phyloP scores from a whole-genome alignment of 2,888 invertebrate genomes.

The Sisyra terminalis region DNA sequence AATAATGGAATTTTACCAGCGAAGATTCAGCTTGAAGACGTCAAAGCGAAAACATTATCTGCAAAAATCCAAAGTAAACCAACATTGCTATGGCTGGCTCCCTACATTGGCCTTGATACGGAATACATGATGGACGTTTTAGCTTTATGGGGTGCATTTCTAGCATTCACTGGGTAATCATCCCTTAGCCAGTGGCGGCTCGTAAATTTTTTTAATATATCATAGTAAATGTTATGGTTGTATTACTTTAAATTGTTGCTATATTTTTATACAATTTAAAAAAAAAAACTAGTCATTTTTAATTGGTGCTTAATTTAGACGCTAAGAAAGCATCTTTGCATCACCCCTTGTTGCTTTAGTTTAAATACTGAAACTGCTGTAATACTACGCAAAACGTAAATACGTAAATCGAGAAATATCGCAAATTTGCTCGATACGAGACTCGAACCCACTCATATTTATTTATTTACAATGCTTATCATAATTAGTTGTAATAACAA shows the following conservation, averaged over 20 bases:
- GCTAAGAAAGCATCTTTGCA: too few species aligned
- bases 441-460: too few species aligned
- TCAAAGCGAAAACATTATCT: slow-evolving; percentile 29
- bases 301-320: too few species aligned
- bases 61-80: slow-evolving; percentile 43
- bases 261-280: neutral
- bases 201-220: neutral
- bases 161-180: slow-evolving; percentile 47
- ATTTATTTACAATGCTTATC: too few species aligned
- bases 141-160: slow-evolving; percentile 39
- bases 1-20: slow-evolving; percentile 59
- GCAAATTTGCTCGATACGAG: too few species aligned
- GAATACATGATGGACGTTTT: slow-evolving; percentile 51
- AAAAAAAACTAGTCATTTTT: neutral
- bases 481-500: too few species aligned
- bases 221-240: neutral
- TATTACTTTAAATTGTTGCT: neutral
- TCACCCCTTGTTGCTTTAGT: too few species aligned
- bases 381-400: too few species aligned
- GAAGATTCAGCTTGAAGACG: slow-evolving; percentile 25
- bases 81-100: slow-evolving; percentile 47
- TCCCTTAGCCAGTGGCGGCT: slow-evolving; percentile 7
- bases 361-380: too few species aligned
- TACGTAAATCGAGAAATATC: too few species aligned
- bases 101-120: slow-evolving; percentile 43